These are phyloP conservation scores for Bombus superbus DNA, from an alignment of 1,140 invertebrate species.

Conservation along the genomic window DNA sequence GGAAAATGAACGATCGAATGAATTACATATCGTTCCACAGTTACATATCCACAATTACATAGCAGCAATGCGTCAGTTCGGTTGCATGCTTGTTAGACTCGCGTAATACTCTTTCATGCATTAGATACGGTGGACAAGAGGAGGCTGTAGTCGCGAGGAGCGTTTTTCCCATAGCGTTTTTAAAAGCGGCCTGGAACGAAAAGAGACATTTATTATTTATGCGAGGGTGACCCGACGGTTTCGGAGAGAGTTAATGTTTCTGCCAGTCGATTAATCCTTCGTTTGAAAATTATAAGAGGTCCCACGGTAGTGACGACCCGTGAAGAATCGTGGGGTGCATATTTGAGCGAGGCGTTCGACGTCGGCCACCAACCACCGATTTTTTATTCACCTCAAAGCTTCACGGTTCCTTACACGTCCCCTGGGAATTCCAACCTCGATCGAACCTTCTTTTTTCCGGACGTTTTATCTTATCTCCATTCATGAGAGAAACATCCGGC, in stretches of 20 bases:
- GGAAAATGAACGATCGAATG: neutral
- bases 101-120: conserved; percentile 40
- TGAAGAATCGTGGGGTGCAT: conserved; percentile 75
- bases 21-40: neutral
- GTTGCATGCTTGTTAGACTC: neutral
- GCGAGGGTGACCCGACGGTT: conserved; percentile 55
- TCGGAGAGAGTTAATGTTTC: conserved; percentile 67
- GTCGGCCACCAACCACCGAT: conserved; percentile 49
- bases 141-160: neutral
- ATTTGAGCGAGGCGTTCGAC: conserved; percentile 62
- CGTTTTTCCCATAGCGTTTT: conserved; percentile 52
- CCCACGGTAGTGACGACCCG: conserved; percentile 64
- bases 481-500: conserved; percentile 4
- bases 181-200: conserved; percentile 51
- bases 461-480: conserved; percentile 57
- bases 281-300: conserved; percentile 74
- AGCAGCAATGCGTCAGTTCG: neutral
- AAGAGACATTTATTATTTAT: conserved; percentile 67
- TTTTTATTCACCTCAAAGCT: conserved; percentile 69
- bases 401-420: conserved; percentile 63
- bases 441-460: conserved; percentile 47
- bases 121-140: conserved; percentile 19
- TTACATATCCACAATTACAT: neutral
- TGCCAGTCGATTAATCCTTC: conserved; percentile 76
- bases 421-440: conserved; percentile 49